phyloP scores from a whole-genome alignment of 2,797 vertebrate species.

The Acropternis orthonyx region DNA sequence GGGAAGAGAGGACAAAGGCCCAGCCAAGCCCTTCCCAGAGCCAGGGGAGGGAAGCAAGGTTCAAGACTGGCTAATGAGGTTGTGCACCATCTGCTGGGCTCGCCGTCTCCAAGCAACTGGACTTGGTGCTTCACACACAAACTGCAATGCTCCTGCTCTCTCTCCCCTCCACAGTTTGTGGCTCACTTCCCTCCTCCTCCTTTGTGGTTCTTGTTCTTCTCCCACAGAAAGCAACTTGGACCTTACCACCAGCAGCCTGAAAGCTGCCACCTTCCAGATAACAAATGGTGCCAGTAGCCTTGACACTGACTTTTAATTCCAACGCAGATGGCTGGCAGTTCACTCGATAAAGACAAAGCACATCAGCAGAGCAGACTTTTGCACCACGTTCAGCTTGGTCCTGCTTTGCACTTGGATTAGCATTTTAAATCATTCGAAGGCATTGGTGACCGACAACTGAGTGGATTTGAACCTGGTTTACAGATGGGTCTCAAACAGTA shows the following conservation, averaged over 20 bases:
- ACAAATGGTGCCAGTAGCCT: not conserved
- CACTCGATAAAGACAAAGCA: fast-evolving
- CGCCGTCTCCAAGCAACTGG: not conserved
- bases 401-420: not conserved
- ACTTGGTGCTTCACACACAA: not conserved
- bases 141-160: fast-evolving
- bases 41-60: not conserved
- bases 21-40: not conserved
- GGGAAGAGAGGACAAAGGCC: not conserved
- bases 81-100: not conserved
- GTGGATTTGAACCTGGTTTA: not conserved
- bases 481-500: not conserved
- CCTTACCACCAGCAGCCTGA: not conserved
- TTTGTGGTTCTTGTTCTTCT: not conserved
- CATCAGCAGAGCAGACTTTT: fast-evolving
- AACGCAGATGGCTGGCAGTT: not conserved
- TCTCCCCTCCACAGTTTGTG: fast-evolving
- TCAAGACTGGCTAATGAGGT: not conserved
- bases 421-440: not conserved
- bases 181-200: not conserved
- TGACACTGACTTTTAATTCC: not conserved
- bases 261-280: not conserved
- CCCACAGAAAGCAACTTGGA: not conserved
- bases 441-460: fast-evolving
- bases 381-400: fast-evolving